phyloP scores from a whole-genome alignment of 2,113 vertebrate genomes.

The Carassius gibelio region DNA sequence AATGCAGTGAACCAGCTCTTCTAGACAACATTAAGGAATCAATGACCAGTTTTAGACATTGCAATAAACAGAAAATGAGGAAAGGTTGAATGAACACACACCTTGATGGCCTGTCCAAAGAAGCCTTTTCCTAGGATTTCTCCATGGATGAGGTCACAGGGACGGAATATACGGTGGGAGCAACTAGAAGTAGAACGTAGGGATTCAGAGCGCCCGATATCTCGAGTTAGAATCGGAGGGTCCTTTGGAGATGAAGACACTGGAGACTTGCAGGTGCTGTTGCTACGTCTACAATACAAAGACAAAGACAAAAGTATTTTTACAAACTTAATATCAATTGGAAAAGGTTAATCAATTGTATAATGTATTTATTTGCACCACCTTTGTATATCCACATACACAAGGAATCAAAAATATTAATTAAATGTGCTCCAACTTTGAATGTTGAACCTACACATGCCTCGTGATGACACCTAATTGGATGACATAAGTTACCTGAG shows the following conservation, averaged over 20 bases:
- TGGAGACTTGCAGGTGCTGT: slow-evolving; percentile 92
- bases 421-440: not conserved
- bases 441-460: too few relatives aligned
- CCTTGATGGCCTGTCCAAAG: slow-evolving; percentile 97
- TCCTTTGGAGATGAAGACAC: slow-evolving; percentile 89
- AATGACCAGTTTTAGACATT: not conserved
- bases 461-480: not conserved
- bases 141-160: slow-evolving; percentile 92
- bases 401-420: not conserved
- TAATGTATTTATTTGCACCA: not conserved
- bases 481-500: slow-evolving; percentile 78
- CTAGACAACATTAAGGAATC: too few relatives aligned
- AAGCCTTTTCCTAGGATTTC: slow-evolving; percentile 96
- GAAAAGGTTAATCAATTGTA: not conserved
- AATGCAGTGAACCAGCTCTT: too few relatives aligned
- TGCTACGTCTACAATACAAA: slow-evolving; percentile 83
- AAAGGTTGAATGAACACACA: slow-evolving; percentile 62
- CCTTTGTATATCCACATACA: not conserved
- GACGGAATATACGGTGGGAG: slow-evolving; percentile 95
- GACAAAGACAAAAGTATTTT: not conserved
- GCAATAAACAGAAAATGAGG: not conserved
- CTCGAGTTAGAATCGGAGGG: slow-evolving; percentile 77
- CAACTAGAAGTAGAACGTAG: slow-evolving; percentile 87
- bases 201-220: slow-evolving; percentile 93
- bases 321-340: not conserved